Evolutionary conservation across 2,888 invertebrate genomes (phyloP).

Genomic region (Leucania comma): DNA sequence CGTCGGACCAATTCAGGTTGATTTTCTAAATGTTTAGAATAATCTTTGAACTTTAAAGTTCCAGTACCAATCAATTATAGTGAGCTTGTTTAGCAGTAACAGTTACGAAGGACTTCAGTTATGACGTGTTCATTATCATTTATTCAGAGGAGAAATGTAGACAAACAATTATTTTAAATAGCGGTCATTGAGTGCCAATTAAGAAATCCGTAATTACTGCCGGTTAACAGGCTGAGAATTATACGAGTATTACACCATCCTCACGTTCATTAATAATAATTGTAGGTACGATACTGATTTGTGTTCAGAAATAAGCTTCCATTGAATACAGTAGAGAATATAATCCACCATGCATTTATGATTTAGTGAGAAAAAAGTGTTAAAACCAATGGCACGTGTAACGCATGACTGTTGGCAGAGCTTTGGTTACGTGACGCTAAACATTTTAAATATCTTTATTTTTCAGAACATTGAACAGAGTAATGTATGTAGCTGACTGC

Average conservation of each 20-base stretch:
- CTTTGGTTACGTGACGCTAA: constrained; percentile 11
- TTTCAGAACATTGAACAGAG: constrained; percentile 1
- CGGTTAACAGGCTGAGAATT: background rate
- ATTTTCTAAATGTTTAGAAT: background rate
- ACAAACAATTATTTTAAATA: background rate
- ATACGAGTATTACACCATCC: too few species aligned
- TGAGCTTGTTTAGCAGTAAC: background rate
- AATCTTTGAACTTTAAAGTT: background rate
- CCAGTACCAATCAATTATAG: background rate
- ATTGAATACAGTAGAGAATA: constrained; percentile 5
- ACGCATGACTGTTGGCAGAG: constrained; percentile 23
- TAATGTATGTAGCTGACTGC: background rate
- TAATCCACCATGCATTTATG: constrained; percentile 17
- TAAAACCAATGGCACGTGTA: background rate
- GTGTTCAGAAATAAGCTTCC: constrained; percentile 3
- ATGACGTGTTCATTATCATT: background rate
- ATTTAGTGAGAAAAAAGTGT: background rate
- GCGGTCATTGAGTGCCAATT: constrained; percentile 8
- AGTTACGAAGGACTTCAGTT: constrained; percentile 1
- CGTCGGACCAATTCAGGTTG: too few species aligned
- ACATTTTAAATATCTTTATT: constrained; percentile 3
- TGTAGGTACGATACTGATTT: background rate
- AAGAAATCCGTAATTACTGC: background rate
- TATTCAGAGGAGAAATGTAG: background rate
- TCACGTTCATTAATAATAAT: too few species aligned